phyloP scores from a whole-genome alignment of 92 coral and sea anemone genomes.

The Paramuricea clavata region DNA sequence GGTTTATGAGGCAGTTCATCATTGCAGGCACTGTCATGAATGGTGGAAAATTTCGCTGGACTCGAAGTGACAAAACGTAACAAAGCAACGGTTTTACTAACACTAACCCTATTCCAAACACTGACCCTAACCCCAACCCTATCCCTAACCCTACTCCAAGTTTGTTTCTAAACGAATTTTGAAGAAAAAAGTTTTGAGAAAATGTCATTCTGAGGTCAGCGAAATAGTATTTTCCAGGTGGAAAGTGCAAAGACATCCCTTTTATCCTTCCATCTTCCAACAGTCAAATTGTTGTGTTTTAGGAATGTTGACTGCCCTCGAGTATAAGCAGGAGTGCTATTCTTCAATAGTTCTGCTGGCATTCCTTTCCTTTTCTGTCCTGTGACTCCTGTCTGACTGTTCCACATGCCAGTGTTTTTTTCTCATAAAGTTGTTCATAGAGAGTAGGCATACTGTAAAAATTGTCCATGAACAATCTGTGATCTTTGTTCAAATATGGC shows the following conservation, averaged over 20 bases:
- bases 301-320: constrained; percentile 49
- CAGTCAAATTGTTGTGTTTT: constrained; percentile 47
- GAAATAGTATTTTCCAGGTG: too few relatives aligned
- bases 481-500: constrained; percentile 44
- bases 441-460: constrained; percentile 49
- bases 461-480: constrained; percentile 55
- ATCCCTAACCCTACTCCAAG: too few relatives aligned
- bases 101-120: too few relatives aligned
- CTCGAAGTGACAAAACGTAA: too few relatives aligned
- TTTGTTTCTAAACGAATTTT: too few relatives aligned
- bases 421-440: neutral
- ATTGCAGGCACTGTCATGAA: constrained; percentile 66
- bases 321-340: constrained; percentile 1
- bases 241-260: constrained; percentile 72
- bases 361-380: constrained; percentile 23
- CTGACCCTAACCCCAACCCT: too few relatives aligned
- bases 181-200: too few relatives aligned
- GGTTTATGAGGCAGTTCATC: constrained; percentile 59
- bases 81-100: too few relatives aligned
- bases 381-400: constrained; percentile 29
- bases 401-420: constrained; percentile 33
- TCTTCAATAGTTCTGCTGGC: constrained; percentile 13
- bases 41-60: constrained; percentile 59
- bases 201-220: too few relatives aligned
- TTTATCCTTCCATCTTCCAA: constrained; percentile 69